These are phyloP conservation scores for Papilio xuthus DNA, from an alignment of 1,140 invertebrate genomes.

Conservation along the genomic window DNA sequence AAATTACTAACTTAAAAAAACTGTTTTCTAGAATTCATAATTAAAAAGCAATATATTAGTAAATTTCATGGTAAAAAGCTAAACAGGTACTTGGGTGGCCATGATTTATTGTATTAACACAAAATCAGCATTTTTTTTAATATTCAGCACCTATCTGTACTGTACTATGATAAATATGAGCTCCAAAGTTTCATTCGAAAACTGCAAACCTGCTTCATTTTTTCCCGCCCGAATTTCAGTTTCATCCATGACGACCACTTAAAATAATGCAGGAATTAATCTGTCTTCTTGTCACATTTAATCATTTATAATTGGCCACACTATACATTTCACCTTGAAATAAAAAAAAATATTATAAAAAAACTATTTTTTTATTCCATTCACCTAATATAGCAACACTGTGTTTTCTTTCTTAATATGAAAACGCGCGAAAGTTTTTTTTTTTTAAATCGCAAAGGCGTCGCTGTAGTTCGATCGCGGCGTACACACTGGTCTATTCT, in stretches of 20 bases:
- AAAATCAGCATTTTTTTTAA: not conserved
- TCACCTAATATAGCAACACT: slow-evolving; percentile 7
- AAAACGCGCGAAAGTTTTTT: slow-evolving; percentile 56
- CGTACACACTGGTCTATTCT: slow-evolving; percentile 74
- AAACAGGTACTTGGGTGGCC: not conserved
- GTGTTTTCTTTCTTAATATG: not conserved
- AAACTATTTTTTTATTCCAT: not conserved
- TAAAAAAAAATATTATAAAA: not conserved
- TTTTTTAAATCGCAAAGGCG: slow-evolving; percentile 47
- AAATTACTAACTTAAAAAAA: too few species aligned
- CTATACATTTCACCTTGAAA: slow-evolving; percentile 39
- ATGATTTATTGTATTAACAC: not conserved
- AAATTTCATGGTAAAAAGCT: too few species aligned
- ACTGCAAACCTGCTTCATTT: slow-evolving; percentile 51
- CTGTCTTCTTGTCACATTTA: slow-evolving; percentile 47
- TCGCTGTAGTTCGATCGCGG: slow-evolving; percentile 56
- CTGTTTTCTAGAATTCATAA: too few species aligned
- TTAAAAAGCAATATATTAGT: too few species aligned
- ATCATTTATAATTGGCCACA: slow-evolving; percentile 61
- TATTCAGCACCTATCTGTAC: not conserved
- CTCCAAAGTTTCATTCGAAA: not conserved
- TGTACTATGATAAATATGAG: not conserved
- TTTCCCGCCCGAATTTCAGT: slow-evolving; percentile 50
- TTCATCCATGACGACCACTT: slow-evolving; percentile 48
- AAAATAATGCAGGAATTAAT: slow-evolving; percentile 37